Evolutionary conservation across 2,888 invertebrate species (phyloP).

Genomic region (Rhaphigaster nebulosa): DNA sequence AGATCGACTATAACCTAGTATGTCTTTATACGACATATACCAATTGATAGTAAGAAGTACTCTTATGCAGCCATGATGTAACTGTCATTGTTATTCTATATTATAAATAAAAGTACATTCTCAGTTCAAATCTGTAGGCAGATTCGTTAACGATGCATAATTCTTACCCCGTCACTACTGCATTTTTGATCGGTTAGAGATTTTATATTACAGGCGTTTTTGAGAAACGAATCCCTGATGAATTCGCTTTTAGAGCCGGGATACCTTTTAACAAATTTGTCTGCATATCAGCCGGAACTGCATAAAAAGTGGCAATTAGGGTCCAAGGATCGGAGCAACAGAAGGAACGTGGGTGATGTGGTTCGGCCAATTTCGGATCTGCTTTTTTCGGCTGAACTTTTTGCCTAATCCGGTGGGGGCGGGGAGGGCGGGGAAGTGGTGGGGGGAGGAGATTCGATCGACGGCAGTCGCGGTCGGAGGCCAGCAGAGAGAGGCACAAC

Average conservation of each 20-base stretch:
- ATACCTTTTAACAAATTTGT: neutral
- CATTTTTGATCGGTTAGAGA: neutral
- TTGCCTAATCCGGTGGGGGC: constrained; percentile 13
- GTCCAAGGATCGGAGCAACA: neutral
- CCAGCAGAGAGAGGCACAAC: neutral
- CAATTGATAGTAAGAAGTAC: too few species aligned
- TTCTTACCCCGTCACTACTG: too few species aligned
- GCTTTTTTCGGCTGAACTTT: constrained; percentile 17
- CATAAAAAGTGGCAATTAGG: neutral
- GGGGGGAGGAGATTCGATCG: constrained; percentile 44
- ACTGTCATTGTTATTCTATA: too few species aligned
- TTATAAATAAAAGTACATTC: too few species aligned
- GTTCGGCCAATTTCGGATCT: constrained; percentile 8
- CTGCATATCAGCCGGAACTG: neutral
- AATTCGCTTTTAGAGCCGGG: neutral
- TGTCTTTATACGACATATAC: too few species aligned
- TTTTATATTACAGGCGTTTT: neutral
- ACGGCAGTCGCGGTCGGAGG: constrained; percentile 38
- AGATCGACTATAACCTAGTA: too few species aligned
- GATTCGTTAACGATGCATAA: too few species aligned
- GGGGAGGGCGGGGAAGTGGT: constrained; percentile 19
- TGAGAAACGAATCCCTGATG: neutral
- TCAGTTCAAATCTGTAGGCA: too few species aligned
- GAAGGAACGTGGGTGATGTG: neutral
- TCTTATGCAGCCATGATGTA: too few species aligned